Base-by-base conservation (phyloP, 2,113 vertebrate species). In the Henicopernis longicauda region DNA sequence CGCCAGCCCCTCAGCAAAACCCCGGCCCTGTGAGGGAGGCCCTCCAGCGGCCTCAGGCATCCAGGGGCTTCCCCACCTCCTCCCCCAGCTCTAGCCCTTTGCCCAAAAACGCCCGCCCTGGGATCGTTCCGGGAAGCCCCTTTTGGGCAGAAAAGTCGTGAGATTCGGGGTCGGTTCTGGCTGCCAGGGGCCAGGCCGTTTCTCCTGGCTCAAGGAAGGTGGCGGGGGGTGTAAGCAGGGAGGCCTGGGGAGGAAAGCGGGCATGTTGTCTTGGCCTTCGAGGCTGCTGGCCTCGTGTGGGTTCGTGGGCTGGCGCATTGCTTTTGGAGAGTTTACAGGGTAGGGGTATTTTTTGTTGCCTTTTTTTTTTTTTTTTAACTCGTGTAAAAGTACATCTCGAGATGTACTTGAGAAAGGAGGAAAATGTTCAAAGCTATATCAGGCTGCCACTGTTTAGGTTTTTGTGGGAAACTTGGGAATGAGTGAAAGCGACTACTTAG, bases 381-480 rank as follows among this genome's bases (percentile, higher is more conserved):
- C 11, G 40, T 40, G 40, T 40, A 12, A 40, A 40, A 40, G 11
- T 40, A 40, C 40, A 40, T 11, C 32, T 79, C 42, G 15, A 36
- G 22, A 66, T 66, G 34, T 29, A 11, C 29, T 54, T 62, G 6
- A 19, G 11, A 36, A 69, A 22, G 10, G 31, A 76, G 57, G 49
- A 34, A 57, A 78, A 15, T 36, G 15, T 22, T 91, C 59, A 20
- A 34, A 78, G 69, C 50, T 78, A 3, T 55, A 58, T 78, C 42
- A 32, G 59, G 55, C 74, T 86, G 42, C 74, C 42, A 12, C 42
- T 86, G 45, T 77, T 89, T 52, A 57, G 52, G 62, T 36, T 95
- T 95, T 92, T 95, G 94, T 93, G 92, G 94, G 94, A 96, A 96
- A 91, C 34, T 71, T 16, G 3, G 81, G 65, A 86, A 94, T 47